Conservation (phyloP, 2,888 invertebrate species). For the Dysmachus trigonus region DNA sequence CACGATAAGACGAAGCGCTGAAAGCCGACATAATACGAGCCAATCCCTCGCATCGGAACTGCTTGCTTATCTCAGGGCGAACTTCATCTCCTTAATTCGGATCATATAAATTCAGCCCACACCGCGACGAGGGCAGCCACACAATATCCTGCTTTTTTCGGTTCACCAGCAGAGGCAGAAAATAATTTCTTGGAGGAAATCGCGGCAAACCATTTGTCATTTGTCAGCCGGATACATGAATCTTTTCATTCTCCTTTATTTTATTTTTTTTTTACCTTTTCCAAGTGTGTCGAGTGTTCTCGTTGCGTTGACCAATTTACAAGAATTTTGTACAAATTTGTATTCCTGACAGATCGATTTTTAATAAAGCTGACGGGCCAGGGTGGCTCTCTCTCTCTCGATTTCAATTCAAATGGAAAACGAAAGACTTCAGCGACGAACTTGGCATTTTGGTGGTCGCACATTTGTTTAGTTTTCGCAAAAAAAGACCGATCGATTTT, state of each 20-base stretch:
- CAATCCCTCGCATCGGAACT: neutral
- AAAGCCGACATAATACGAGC: neutral
- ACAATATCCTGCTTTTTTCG: slow-evolving; percentile 4
- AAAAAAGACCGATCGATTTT: neutral
- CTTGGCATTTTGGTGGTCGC: slow-evolving; percentile 13
- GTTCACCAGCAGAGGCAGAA: neutral
- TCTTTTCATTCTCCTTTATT: neutral
- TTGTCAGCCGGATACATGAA: slow-evolving; percentile 41
- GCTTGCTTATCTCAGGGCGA: neutral
- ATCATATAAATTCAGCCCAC: slow-evolving; percentile 33
- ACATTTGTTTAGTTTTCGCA: neutral
- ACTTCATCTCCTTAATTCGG: slow-evolving; percentile 21
- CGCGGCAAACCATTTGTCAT: slow-evolving; percentile 35
- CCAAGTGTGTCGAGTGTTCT: slow-evolving; percentile 21
- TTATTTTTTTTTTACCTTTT: neutral
- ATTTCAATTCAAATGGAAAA: slow-evolving; percentile 22
- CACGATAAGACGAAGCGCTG: neutral
- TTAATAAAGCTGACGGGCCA: slow-evolving; percentile 27
- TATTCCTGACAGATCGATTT: slow-evolving; percentile 46
- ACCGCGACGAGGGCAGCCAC: neutral
- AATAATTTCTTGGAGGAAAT: slow-evolving; percentile 26
- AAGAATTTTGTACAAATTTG: slow-evolving; percentile 45
- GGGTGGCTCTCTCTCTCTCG: neutral
- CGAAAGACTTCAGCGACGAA: slow-evolving; percentile 39
- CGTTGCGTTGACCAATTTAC: slow-evolving; percentile 35